A percentile compares a stretch with the other conserved stretches of the same genome.
Conservation (phyloP, 2,888 invertebrate species). For the Parapristionchus giblindavisi region DNA sequence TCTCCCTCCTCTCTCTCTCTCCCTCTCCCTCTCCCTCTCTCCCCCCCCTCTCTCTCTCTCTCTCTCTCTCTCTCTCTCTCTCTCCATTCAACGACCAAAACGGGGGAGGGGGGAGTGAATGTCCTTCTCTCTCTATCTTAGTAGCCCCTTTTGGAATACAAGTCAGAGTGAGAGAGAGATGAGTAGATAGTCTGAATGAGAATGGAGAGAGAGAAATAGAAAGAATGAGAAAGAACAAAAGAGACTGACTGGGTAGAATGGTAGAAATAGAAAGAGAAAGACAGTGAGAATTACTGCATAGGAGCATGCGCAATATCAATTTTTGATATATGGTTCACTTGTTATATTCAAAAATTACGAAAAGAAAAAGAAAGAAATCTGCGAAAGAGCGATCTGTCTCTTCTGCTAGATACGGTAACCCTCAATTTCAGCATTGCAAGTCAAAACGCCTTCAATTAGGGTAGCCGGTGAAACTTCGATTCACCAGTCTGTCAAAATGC, state of each 20-base stretch:
- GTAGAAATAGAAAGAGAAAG: neutral
- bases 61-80: neutral
- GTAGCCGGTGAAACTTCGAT: neutral
- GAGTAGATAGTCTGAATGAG: too few species aligned
- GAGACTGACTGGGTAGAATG: neutral
- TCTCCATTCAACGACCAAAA: neutral
- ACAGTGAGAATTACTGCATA: neutral
- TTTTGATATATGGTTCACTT: too few species aligned
- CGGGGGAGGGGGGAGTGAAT: neutral
- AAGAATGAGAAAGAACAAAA: too few species aligned
- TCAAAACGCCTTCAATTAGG: neutral
- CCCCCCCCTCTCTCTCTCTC: neutral
- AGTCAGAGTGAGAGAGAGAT: too few species aligned
- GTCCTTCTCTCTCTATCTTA: too few species aligned
- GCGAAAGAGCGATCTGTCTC: neutral
- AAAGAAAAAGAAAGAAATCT: neutral
- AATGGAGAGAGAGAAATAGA: neutral
- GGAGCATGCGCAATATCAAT: neutral
- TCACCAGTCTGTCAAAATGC: neutral
- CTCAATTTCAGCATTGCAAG: neutral
- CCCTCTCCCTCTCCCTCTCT: neutral
- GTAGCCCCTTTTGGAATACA: too few species aligned
- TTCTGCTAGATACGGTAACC: neutral
- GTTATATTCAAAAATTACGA: neutral
- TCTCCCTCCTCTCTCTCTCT: neutral